Evolutionary conservation across 2,797 vertebrate genomes (phyloP).

Genomic region (Onychomys torridus): DNA sequence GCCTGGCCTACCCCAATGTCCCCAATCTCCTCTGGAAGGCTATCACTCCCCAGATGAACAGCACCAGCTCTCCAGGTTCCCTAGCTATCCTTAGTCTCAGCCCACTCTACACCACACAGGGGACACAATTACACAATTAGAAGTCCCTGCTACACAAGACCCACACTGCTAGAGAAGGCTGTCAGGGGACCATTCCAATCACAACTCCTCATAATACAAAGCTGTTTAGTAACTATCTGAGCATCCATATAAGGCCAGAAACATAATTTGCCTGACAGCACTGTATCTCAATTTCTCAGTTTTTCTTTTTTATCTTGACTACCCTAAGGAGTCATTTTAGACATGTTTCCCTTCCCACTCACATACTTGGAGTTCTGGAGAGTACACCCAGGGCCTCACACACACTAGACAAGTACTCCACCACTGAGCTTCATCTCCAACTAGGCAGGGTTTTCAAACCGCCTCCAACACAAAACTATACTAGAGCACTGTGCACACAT

Average conservation of each 20-base stretch:
- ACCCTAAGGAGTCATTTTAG: not conserved
- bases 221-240: not conserved
- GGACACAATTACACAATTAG: not conserved
- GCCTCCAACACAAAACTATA: not conserved
- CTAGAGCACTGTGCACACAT: not conserved
- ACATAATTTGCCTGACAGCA: not conserved
- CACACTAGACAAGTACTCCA: not conserved
- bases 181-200: not conserved
- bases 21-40: not conserved
- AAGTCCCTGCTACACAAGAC: not conserved
- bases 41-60: not conserved
- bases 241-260: not conserved
- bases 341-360: not conserved
- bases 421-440: not conserved
- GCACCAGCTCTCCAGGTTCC: not conserved
- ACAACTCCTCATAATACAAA: not conserved
- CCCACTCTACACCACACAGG: not conserved
- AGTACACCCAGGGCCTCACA: not conserved
- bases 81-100: not conserved
- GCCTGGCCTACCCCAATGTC: not conserved
- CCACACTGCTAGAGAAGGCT: not conserved
- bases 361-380: not conserved
- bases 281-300: not conserved
- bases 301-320: not conserved
- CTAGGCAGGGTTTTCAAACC: not conserved